Base-by-base conservation (phyloP, 2,797 vertebrate genomes). In the Taeniopygia guttata region DNA sequence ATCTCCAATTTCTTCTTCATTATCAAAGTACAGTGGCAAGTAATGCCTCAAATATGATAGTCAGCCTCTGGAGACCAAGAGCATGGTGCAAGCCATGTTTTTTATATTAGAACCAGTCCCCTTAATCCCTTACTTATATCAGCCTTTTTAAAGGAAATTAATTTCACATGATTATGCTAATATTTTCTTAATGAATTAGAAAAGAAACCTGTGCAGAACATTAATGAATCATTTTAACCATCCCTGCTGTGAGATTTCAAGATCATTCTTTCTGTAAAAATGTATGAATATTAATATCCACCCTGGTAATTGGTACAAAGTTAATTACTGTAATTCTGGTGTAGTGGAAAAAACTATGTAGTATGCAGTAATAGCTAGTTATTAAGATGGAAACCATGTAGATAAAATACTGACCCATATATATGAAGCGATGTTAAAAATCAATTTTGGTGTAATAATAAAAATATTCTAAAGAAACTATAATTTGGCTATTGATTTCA, bases 241-340 rank as follows among this genome's bases (percentile, higher is more conserved):
- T 83, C 91, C 84, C 73, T 86, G 77, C 89, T 95, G 72, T 64
- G 88, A 95, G 72, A 92, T 84, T 93, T 95, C 82, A 78, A 75
- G 69, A 94, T 95, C 62, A n/a, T 92, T 89, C 54, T 84, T 82
- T 89, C 55, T 60, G 78, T 84, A 77, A 95, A 95, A 90, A 17
- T 82, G 55, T 81, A 94, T 96, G 62, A 97, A 96, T 96, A 97
- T 96, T 95, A 95, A 96, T 95, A 79, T 70, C 32, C 67, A 90
- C 74, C 49, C 79, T 94, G 62, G 70, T 96, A 95, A 96, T 94
- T 93, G 87, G 66, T 95, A 95, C 93, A 95, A 95, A 96, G 95
- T 95, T 97, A 97, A 97, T 97, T 96, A 97, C 93, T 95, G 87
- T 92, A 95, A 85, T 96, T 94, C 79, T 81, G 23, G 52, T 90